These are phyloP conservation scores for Gobionotothen gibberifrons DNA, from an alignment of 2,797 vertebrate genomes.

Conservation along the genomic window DNA sequence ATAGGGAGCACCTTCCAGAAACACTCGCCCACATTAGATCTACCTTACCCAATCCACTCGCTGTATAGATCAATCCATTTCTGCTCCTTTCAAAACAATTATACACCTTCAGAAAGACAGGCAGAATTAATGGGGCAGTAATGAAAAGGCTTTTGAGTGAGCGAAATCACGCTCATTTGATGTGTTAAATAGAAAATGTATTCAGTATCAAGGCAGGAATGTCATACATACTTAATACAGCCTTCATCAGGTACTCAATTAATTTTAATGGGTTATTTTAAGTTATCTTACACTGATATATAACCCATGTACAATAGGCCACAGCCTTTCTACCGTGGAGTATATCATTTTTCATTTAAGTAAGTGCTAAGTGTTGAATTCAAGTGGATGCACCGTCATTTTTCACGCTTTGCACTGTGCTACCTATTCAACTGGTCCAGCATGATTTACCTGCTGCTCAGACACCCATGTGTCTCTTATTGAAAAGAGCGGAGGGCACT, in stretches of 20 bases:
- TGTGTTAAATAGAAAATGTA: conserved; percentile 32
- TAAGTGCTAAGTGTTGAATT: conserved; percentile 24
- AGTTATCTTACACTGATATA: conserved; percentile 4
- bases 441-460: conserved; percentile 46
- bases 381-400: conserved; percentile 12
- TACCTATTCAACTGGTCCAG: conserved; percentile 28
- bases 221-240: conserved; percentile 13
- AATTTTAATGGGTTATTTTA: conserved; percentile 19
- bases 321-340: conserved; percentile 4
- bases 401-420: conserved; percentile 26
- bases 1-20: conserved; percentile 74
- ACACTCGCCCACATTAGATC: conserved; percentile 76
- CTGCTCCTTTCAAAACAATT: conserved; percentile 64
- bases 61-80: conserved; percentile 72
- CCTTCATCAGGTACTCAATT: background rate
- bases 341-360: conserved; percentile 22
- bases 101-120: conserved; percentile 49
- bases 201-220: conserved; percentile 18
- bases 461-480: conserved; percentile 49
- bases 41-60: conserved; percentile 68
- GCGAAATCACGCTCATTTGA: conserved; percentile 24
- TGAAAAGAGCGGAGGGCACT: conserved; percentile 50
- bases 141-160: conserved; percentile 35
- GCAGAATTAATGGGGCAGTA: conserved; percentile 36
- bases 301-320: conserved; percentile 3